phyloP scores from a whole-genome alignment of 2,797 vertebrate species.

The Phoebastria nigripes region DNA sequence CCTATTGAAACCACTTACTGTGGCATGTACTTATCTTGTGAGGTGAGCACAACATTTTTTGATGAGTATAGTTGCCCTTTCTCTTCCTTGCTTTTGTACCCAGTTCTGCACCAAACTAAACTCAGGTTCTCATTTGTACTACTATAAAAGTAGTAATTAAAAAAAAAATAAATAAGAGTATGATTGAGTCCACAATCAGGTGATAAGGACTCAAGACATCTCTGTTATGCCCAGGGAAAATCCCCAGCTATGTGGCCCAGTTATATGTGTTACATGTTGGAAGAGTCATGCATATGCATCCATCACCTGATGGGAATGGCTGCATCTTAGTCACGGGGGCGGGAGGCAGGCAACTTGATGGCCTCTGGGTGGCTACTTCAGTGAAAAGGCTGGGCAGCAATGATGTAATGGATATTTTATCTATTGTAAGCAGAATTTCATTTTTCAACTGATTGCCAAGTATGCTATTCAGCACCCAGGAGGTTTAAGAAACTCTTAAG shows the following conservation, averaged over 20 bases:
- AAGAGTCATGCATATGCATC: not conserved
- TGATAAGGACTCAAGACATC: not conserved
- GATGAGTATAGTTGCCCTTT: not conserved
- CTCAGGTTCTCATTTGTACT: not conserved
- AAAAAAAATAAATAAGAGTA: no score
- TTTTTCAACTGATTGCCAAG: slow-evolving; percentile 14
- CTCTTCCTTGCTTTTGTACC: not conserved
- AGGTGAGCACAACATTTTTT: not conserved
- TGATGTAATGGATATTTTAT: slow-evolving; percentile 29
- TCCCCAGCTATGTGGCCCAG: not conserved
- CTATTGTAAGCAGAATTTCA: slow-evolving; percentile 8
- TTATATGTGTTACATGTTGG: not conserved
- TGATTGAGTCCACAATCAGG: rapidly evolving
- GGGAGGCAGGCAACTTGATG: not conserved
- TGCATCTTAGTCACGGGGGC: not conserved
- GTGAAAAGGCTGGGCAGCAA: not conserved
- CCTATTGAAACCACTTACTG: not conserved
- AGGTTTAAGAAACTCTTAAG: slow-evolving; percentile 12
- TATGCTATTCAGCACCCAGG: not conserved
- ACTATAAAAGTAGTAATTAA: not conserved
- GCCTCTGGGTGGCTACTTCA: not conserved
- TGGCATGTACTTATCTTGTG: not conserved
- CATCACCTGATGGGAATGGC: not conserved
- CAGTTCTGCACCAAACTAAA: not conserved
- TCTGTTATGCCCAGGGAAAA: not conserved